These are phyloP conservation scores for Phengaris arion DNA, from an alignment of 2,888 invertebrate genomes.

Conservation along the genomic window DNA sequence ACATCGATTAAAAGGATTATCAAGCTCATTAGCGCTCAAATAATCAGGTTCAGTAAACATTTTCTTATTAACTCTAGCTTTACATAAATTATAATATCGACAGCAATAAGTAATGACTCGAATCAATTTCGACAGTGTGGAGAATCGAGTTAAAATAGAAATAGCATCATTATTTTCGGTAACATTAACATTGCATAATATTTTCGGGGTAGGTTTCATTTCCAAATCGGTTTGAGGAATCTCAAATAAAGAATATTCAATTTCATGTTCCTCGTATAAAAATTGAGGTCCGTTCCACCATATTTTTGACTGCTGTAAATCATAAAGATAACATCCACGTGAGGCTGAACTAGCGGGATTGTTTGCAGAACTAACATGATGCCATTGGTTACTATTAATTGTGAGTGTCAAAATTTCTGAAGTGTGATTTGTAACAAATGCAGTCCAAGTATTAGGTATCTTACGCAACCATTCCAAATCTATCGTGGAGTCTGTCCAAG, in stretches of 20 bases:
- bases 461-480: slow-evolving; percentile 25
- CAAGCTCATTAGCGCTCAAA: too few relatives aligned
- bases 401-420: slow-evolving; percentile 15
- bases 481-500: slow-evolving; percentile 20
- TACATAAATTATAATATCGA: too few relatives aligned
- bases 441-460: slow-evolving; percentile 14
- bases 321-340: not conserved
- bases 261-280: not conserved
- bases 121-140: too few relatives aligned
- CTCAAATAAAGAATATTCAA: too few relatives aligned
- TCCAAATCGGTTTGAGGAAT: not conserved
- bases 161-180: too few relatives aligned
- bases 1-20: too few relatives aligned
- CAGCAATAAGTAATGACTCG: too few relatives aligned
- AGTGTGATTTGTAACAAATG: slow-evolving; percentile 24
- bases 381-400: slow-evolving; percentile 21
- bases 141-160: too few relatives aligned
- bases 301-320: not conserved
- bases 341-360: slow-evolving; percentile 17
- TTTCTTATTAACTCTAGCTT: too few relatives aligned
- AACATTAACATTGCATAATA: not conserved
- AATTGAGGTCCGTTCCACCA: slow-evolving; percentile 1
- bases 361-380: slow-evolving; percentile 14
- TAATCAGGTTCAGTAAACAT: too few relatives aligned
- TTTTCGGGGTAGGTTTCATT: not conserved